Percentiles rank a stretch among this genome's conserved stretches.
Evolutionary conservation across 2,797 vertebrate species (phyloP).

Genomic region (Micrastur ruficollis): DNA sequence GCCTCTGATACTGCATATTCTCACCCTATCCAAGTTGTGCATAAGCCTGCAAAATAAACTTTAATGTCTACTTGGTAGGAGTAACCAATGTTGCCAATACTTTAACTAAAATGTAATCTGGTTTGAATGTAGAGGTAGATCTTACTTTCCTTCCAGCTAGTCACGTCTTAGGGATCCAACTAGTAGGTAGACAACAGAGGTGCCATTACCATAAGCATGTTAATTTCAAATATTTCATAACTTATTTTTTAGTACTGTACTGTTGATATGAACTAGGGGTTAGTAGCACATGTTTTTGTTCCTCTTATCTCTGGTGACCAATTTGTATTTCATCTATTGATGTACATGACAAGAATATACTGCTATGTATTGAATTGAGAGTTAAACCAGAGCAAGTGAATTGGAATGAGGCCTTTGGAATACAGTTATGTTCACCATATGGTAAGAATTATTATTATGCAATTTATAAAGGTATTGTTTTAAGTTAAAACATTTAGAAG

Average conservation of each 20-base stretch:
- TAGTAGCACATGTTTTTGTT: not conserved
- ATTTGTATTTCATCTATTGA: not conserved
- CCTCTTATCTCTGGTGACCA: not conserved
- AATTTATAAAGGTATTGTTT: slow-evolving; percentile 18
- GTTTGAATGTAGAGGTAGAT: not conserved
- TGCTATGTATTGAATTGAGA: not conserved
- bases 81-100: not conserved
- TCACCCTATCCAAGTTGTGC: not conserved
- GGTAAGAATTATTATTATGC: slow-evolving; percentile 14
- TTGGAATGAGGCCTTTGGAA: not conserved
- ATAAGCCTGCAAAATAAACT: not conserved
- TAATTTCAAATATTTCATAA: not conserved
- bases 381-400: not conserved
- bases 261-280: not conserved
- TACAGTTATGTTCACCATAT: not conserved
- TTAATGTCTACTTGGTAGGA: not conserved
- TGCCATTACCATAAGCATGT: not conserved
- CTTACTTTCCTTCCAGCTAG: not conserved
- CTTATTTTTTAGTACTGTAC: not conserved
- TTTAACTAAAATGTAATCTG: not conserved
- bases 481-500: not conserved
- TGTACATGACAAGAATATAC: not conserved
- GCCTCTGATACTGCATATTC: not conserved
- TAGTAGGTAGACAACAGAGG: not conserved
- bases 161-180: not conserved